A percentile compares a stretch with the other conserved stretches of the same genome.
These are phyloP conservation scores for Yponomeuta evonymella DNA, from an alignment of 2,888 invertebrate genomes.

Conservation along the genomic window DNA sequence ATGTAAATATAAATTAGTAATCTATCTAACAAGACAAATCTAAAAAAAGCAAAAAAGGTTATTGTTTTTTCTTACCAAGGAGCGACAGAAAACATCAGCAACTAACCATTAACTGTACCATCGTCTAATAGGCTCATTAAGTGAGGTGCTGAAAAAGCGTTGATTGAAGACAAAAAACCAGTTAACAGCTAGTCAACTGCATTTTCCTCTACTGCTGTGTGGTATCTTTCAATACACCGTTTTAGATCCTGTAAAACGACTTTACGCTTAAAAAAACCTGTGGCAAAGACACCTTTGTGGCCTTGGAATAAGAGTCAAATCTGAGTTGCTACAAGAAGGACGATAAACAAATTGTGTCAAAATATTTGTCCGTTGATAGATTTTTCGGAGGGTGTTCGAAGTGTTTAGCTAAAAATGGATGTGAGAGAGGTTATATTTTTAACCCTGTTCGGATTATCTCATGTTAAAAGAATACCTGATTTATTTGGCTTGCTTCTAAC, in stretches of 20 bases:
- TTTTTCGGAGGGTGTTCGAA: not conserved
- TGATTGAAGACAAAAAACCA: slow-evolving; percentile 6
- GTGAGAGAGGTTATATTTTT: not conserved
- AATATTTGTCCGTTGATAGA: slow-evolving; percentile 9
- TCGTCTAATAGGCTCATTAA: not conserved
- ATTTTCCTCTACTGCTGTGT: slow-evolving; percentile 4
- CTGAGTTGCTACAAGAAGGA: not conserved
- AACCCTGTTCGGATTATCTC: not conserved
- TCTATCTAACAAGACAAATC: not conserved
- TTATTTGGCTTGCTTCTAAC: too few species aligned
- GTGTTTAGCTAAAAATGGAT: not conserved
- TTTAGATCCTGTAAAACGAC: not conserved
- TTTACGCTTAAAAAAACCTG: not conserved
- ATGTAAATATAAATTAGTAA: not conserved
- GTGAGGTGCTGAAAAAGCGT: not conserved
- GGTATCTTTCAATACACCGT: slow-evolving; percentile 9
- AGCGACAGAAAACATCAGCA: slow-evolving; percentile 12
- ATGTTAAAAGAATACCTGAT: too few species aligned
- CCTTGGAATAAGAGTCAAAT: not conserved
- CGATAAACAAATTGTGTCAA: slow-evolving; percentile 5
- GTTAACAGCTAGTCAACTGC: not conserved
- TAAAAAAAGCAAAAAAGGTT: not conserved
- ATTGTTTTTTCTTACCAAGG: not conserved
- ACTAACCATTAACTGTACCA: not conserved
- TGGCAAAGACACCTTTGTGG: not conserved